Percentiles rank a stretch among this genome's conserved stretches.
Conservation (phyloP, 2,113 vertebrate species). For the Caranx ignobilis region DNA sequence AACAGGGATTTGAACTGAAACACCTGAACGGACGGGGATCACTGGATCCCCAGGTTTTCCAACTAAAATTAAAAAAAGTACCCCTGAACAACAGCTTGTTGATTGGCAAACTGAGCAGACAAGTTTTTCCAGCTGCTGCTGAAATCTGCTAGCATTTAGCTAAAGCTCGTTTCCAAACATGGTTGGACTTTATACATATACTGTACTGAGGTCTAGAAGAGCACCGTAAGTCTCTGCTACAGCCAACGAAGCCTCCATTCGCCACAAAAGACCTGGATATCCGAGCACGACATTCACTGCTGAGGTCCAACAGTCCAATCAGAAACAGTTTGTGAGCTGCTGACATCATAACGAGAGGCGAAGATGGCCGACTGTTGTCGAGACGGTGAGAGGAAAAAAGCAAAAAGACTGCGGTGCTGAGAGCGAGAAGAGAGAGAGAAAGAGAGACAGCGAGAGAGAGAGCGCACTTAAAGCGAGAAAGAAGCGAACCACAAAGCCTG, state of each 20-base stretch:
- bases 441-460: conserved; percentile 16
- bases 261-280: conserved; percentile 29
- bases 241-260: background rate
- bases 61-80: background rate
- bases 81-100: conserved; percentile 16
- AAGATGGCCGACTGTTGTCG: background rate
- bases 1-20: background rate
- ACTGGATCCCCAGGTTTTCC: background rate
- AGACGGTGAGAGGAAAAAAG: background rate
- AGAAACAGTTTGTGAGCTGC: conserved; percentile 29
- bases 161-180: conserved; percentile 2
- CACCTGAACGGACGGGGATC: background rate
- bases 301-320: conserved; percentile 23
- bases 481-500: conserved; percentile 40
- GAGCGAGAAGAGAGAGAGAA: conserved; percentile 17
- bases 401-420: conserved; percentile 7
- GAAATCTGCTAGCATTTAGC: background rate
- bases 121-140: conserved; percentile 11
- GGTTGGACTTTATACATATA: background rate
- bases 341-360: conserved; percentile 37
- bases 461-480: conserved; percentile 6
- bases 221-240: background rate
- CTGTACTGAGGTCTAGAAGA: conserved; percentile 16
- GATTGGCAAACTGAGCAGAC: conserved; percentile 9
- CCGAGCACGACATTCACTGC: conserved; percentile 5